Evolutionary conservation across 2,797 vertebrate genomes (phyloP).

Genomic region (Eulemur coronatus): DNA sequence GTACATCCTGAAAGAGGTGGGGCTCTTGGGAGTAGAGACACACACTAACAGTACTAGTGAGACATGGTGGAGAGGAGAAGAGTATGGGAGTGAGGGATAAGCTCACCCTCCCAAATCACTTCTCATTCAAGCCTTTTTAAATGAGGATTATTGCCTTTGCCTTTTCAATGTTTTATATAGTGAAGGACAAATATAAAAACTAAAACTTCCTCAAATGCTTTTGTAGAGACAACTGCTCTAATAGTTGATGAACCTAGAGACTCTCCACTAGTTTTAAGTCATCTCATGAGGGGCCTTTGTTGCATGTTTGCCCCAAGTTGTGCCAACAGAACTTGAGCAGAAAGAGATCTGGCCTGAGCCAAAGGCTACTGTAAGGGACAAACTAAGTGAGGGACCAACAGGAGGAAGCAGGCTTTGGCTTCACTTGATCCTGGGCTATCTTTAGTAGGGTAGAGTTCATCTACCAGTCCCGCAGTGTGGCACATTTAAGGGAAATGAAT

Average conservation of each 20-base stretch:
- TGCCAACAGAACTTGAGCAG: background rate
- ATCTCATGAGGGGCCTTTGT: background rate
- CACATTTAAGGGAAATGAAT: background rate
- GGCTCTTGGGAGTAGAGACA: background rate
- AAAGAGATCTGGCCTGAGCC: background rate
- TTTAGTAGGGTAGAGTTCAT: background rate
- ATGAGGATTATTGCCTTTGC: background rate
- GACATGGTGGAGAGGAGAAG: background rate
- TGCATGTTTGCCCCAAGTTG: too few relatives aligned
- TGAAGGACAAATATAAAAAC: background rate
- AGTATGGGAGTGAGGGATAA: fast-evolving
- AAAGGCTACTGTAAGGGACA: background rate
- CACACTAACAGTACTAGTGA: background rate
- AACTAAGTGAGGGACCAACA: background rate
- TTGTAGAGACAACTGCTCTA: background rate
- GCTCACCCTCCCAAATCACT: background rate
- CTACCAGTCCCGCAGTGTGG: background rate
- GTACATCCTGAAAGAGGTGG: background rate
- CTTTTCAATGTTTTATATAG: background rate
- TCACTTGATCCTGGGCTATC: background rate
- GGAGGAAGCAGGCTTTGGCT: too few relatives aligned
- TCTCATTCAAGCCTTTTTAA: background rate
- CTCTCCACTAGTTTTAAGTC: background rate
- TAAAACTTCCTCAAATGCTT: background rate
- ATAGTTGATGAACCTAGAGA: background rate